phyloP scores from a whole-genome alignment of 2,888 invertebrate species.

The Tethea ocularis region DNA sequence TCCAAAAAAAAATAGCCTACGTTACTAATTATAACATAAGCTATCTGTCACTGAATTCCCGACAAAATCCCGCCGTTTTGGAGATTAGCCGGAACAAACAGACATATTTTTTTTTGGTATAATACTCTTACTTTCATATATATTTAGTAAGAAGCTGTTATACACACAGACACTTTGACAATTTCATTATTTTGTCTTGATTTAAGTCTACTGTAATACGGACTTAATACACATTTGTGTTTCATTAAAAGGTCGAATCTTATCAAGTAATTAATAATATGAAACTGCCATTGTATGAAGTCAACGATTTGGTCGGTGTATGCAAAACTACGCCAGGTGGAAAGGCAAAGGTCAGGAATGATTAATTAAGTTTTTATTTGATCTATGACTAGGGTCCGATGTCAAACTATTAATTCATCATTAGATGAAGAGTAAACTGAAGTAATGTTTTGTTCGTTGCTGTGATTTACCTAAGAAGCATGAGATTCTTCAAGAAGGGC shows the following conservation, averaged over 20 bases:
- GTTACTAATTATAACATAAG: too few species aligned
- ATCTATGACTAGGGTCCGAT: not conserved
- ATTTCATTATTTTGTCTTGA: too few species aligned
- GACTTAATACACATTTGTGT: not conserved
- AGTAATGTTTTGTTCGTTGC: too few species aligned
- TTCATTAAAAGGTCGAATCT: slow-evolving; percentile 5
- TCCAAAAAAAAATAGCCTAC: too few species aligned
- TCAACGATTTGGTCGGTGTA: not conserved
- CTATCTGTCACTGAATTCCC: too few species aligned
- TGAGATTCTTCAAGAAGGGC: too few species aligned
- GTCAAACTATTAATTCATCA: not conserved
- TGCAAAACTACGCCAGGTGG: not conserved
- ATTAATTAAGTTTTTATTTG: not conserved
- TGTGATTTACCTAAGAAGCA: too few species aligned
- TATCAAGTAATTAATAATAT: slow-evolving; percentile 6
- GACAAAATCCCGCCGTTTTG: too few species aligned
- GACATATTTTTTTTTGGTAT: not conserved
- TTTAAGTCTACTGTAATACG: not conserved
- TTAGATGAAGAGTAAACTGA: not conserved
- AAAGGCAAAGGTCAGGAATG: not conserved
- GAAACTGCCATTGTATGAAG: not conserved
- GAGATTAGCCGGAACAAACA: too few species aligned
- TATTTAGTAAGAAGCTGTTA: too few species aligned
- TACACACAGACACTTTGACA: too few species aligned
- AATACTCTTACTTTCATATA: too few species aligned